These are phyloP conservation scores for Ceuthmochares aereus DNA, from an alignment of 2,113 vertebrate genomes.

Conservation along the genomic window DNA sequence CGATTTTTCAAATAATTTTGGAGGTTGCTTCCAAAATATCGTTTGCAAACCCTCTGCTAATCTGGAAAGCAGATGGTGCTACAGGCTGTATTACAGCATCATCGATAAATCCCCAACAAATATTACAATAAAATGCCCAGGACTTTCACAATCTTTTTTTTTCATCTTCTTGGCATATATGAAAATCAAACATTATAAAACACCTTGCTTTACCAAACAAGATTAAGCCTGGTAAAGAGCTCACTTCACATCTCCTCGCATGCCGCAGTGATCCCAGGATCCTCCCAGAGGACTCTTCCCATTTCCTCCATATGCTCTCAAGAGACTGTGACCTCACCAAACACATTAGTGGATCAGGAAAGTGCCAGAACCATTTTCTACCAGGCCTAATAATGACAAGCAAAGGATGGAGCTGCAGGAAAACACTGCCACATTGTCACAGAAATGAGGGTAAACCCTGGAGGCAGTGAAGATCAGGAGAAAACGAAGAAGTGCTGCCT, in stretches of 20 bases:
- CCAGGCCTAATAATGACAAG: not conserved
- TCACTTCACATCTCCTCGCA: not conserved
- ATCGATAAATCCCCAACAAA: not conserved
- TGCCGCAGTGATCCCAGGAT: not conserved
- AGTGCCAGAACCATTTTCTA: not conserved
- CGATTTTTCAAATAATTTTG: not conserved
- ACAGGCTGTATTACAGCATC: not conserved
- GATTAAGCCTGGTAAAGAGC: not conserved
- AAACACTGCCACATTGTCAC: not conserved
- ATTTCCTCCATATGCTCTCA: not conserved
- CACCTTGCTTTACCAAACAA: not conserved
- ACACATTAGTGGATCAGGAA: not conserved
- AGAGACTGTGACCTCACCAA: not conserved
- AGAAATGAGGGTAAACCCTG: not conserved
- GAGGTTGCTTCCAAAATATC: not conserved
- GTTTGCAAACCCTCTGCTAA: not conserved
- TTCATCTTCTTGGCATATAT: not conserved
- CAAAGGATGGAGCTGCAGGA: not conserved
- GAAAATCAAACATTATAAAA: not conserved
- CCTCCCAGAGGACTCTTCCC: not conserved
- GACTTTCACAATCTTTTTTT: not conserved
- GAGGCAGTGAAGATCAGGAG: not conserved
- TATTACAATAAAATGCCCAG: not conserved
- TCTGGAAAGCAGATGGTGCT: constrained; percentile 19
- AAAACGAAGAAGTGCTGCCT: not conserved